Evolutionary conservation across 2,888 invertebrate genomes (phyloP), one percentile per base, ranked within the genome.

Genomic region (Leptura quadrifasciata): DNA sequence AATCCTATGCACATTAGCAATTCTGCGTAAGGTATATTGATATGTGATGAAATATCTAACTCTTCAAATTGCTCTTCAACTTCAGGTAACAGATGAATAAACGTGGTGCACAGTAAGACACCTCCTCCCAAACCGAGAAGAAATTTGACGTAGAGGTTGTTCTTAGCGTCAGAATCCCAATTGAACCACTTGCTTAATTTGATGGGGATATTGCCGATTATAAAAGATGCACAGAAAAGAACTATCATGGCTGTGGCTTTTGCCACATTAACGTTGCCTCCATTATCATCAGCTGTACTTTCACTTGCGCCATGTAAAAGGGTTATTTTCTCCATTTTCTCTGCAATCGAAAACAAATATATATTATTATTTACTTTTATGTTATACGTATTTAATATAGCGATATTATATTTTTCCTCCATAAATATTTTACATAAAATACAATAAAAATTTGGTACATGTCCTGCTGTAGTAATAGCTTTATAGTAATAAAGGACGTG

Each of bases 71-170:
- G 92, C 83, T 95, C 94, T 10, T 92, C 89, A 0, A 96, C 94
- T 90, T 96, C 96, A 0, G 96, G 96, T 72, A 96, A 89, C 83
- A 96, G 90, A 85, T 96, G 96, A 80, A 95, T 88, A 86, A 96
- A 95, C 4, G 95, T 95, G 2, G 96, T 96, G 78, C 94, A 93
- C 54, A 96, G 89, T 18, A 96, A 89, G 0, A 96, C 96, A 10
- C 96, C 96, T n/a, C 96, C 96, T 17, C 96, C 96, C 80, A 96
- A 94, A 67, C 88, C 87, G n/a, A 95, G 94, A 21, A 96, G 89
- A 24, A 95, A 88, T 18, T 93, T 91, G 9, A 91, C 92, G 4
- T 89, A 88, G 81, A 90, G 90, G 85, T 92, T 89, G 47, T 91
- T 88, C 76, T 90, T 90, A 0, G 91, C 90, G 20, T 91, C 90